Evolutionary conservation across 1,140 invertebrate species (phyloP).

Genomic region (Neuroterus valhalla): DNA sequence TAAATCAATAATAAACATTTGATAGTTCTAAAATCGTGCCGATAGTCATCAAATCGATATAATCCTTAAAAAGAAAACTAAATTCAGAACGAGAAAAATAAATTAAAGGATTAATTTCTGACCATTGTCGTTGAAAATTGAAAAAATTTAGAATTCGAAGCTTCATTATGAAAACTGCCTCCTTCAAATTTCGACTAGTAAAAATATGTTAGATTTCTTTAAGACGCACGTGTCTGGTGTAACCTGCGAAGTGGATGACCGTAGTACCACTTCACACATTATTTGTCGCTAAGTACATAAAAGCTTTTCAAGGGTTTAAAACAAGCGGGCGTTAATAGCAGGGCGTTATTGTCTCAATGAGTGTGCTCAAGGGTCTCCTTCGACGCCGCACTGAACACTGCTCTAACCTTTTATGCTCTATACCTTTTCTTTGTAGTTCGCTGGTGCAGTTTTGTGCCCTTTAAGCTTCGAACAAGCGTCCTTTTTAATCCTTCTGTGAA

Average conservation of each 20-base stretch:
- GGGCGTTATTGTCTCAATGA: constrained; percentile 44
- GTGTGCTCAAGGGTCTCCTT: constrained; percentile 38
- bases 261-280: constrained; percentile 43
- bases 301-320: constrained; percentile 57
- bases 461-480: constrained; percentile 26
- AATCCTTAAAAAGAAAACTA: background rate
- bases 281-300: constrained; percentile 54
- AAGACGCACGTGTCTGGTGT: constrained; percentile 16
- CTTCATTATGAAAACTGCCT: background rate
- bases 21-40: too few relatives aligned
- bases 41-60: too few relatives aligned
- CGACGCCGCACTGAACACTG: background rate
- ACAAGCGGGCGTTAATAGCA: constrained; percentile 46
- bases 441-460: background rate
- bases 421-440: constrained; percentile 25
- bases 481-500: constrained; percentile 22
- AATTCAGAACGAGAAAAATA: background rate
- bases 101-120: background rate
- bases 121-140: background rate
- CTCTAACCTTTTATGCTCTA: constrained; percentile 37
- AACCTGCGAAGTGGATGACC: constrained; percentile 13
- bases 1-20: too few relatives aligned
- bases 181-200: background rate
- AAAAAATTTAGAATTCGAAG: background rate
- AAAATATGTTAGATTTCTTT: background rate